These are phyloP conservation scores for Macrostomum cliftonense DNA, from an alignment of 2,888 invertebrate genomes.

Conservation along the genomic window DNA sequence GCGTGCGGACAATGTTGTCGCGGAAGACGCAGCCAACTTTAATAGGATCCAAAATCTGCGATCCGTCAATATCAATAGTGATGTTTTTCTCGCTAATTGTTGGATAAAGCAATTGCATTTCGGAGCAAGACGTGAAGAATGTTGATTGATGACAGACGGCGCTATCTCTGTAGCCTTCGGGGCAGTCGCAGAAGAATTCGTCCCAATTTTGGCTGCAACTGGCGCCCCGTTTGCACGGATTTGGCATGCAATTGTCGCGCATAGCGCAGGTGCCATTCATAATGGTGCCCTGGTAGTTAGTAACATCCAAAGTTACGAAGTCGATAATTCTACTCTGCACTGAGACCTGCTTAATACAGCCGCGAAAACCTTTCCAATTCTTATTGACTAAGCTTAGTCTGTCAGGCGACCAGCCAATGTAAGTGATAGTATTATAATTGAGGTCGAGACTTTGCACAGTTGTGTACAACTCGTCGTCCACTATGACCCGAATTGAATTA, in stretches of 20 bases:
- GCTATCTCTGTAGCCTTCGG: constrained; percentile 82
- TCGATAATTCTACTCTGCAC: constrained; percentile 56
- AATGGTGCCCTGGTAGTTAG: constrained; percentile 13
- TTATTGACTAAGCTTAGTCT: no score
- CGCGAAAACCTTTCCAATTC: no score
- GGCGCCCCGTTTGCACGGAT: constrained; percentile 78
- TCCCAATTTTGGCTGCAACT: constrained; percentile 30
- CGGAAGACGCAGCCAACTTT: constrained; percentile 54
- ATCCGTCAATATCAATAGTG: constrained; percentile 80
- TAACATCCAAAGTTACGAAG: constrained; percentile 37
- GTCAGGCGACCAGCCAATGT: no score
- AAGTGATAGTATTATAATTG: no score
- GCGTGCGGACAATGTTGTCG: not conserved
- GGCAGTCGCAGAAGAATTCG: constrained; percentile 69
- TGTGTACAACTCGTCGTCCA: no score
- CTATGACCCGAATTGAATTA: constrained; percentile 2
- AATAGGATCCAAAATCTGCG: constrained; percentile 72
- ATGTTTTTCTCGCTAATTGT: constrained; percentile 34
- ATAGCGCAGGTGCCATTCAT: constrained; percentile 30
- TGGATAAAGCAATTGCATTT: constrained; percentile 2
- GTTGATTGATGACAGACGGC: constrained; percentile 80
- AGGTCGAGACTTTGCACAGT: no score
- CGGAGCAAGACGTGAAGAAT: constrained; percentile 25
- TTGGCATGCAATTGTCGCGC: constrained; percentile 57
- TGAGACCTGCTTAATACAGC: constrained; percentile 60